These are phyloP conservation scores for Scrobipalpa costella DNA, from an alignment of 2,888 invertebrate species.

Conservation along the genomic window DNA sequence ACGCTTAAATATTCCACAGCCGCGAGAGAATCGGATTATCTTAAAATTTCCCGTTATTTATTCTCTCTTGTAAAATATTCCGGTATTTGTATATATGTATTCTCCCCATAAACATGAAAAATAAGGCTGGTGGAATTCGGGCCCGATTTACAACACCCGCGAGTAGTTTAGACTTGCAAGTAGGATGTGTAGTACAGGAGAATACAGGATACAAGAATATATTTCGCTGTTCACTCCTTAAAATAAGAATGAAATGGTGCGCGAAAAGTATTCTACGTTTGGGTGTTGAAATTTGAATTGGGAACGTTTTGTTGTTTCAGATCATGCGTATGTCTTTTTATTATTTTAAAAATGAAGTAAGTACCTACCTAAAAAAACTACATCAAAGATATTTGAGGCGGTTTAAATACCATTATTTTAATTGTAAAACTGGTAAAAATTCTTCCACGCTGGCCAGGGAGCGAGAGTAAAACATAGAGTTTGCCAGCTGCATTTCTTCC, in stretches of 20 bases:
- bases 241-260: background rate
- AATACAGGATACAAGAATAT: conserved; percentile 6
- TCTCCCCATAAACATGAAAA: conserved; percentile 10
- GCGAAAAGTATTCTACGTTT: background rate
- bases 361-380: too few relatives aligned
- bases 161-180: conserved; percentile 15
- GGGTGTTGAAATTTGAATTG: conserved; percentile 2
- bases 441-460: too few relatives aligned
- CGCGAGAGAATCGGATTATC: conserved; percentile 6
- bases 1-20: conserved; percentile 10
- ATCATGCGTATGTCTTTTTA: background rate
- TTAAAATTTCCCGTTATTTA: conserved; percentile 6
- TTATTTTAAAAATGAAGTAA: too few relatives aligned
- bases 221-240: background rate
- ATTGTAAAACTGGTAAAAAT: too few relatives aligned
- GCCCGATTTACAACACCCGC: conserved; percentile 17
- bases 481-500: too few relatives aligned
- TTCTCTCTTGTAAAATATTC: conserved; percentile 8
- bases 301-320: background rate
- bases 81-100: conserved; percentile 8
- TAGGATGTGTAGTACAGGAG: conserved; percentile 2
- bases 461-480: too few relatives aligned
- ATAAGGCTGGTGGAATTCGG: background rate
- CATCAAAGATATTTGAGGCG: too few relatives aligned
- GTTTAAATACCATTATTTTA: too few relatives aligned